Evolutionary conservation across 2,113 vertebrate species (phyloP).

Genomic region (Hippocampus abdominalis): DNA sequence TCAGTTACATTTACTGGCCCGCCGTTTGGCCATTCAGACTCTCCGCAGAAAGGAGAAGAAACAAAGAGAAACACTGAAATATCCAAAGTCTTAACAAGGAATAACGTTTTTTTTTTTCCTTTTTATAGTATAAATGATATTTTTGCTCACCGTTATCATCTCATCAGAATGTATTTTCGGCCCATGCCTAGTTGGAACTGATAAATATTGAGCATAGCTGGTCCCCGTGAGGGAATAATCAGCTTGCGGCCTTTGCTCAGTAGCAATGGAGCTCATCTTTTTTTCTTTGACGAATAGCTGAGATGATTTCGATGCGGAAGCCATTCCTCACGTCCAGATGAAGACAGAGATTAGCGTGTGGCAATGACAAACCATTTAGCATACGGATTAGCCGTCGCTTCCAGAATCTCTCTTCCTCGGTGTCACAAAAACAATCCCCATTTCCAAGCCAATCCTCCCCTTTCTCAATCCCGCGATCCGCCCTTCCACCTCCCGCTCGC

Average conservation of each 20-base stretch:
- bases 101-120: neutral
- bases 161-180: too few relatives aligned
- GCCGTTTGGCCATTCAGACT: neutral
- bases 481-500: conserved; percentile 14
- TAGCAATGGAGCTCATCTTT: conserved; percentile 31
- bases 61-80: neutral
- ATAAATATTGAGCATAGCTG: neutral
- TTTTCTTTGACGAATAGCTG: conserved; percentile 16
- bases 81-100: neutral
- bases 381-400: conserved; percentile 17
- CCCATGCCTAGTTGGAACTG: neutral
- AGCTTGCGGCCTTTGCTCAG: conserved; percentile 42
- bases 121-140: too few relatives aligned
- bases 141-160: too few relatives aligned
- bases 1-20: neutral
- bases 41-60: neutral
- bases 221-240: conserved; percentile 37
- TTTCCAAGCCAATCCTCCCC: neutral
- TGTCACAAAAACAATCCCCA: conserved; percentile 10
- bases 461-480: conserved; percentile 37
- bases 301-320: conserved; percentile 17
- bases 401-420: conserved; percentile 7
- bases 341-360: conserved; percentile 13
- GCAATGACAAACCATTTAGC: conserved; percentile 30
- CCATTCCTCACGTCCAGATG: conserved; percentile 22